Percentiles rank a stretch among this genome's conserved stretches.
These are phyloP conservation scores for Laupala kohalensis DNA, from an alignment of 1,140 invertebrate species.

Conservation along the genomic window DNA sequence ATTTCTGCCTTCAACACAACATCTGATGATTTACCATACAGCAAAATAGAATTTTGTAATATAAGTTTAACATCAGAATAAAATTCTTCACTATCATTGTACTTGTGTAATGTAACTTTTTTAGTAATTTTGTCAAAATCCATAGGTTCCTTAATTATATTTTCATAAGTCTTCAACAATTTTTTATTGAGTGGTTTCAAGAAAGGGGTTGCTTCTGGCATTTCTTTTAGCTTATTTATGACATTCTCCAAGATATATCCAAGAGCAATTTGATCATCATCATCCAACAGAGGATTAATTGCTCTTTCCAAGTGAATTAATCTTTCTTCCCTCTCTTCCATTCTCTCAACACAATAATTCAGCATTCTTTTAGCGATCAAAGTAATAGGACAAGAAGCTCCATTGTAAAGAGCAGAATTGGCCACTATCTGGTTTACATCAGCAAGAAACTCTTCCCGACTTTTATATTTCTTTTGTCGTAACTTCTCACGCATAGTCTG, in stretches of 20 bases:
- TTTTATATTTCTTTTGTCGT: slow-evolving; percentile 83
- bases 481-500: slow-evolving; percentile 91
- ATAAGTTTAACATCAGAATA: slow-evolving; percentile 78
- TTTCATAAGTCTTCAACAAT: slow-evolving; percentile 75
- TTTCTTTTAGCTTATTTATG: slow-evolving; percentile 71
- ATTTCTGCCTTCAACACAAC: slow-evolving; percentile 83
- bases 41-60: slow-evolving; percentile 72
- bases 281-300: slow-evolving; percentile 95
- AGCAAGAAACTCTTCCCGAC: slow-evolving; percentile 81
- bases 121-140: slow-evolving; percentile 85
- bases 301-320: slow-evolving; percentile 93
- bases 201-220: slow-evolving; percentile 88
- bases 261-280: slow-evolving; percentile 93
- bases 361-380: slow-evolving; percentile 78
- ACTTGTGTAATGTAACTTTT: slow-evolving; percentile 78
- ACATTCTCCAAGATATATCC: slow-evolving; percentile 90
- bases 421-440: slow-evolving; percentile 95
- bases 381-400: slow-evolving; percentile 72
- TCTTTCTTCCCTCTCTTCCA: slow-evolving; percentile 86
- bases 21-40: slow-evolving; percentile 80
- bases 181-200: slow-evolving; percentile 94
- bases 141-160: slow-evolving; percentile 83
- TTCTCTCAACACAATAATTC: slow-evolving; percentile 65
- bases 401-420: slow-evolving; percentile 90
- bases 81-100: slow-evolving; percentile 81